Conservation (phyloP, 2,888 invertebrate genomes). For the Oligia latruncula region DNA sequence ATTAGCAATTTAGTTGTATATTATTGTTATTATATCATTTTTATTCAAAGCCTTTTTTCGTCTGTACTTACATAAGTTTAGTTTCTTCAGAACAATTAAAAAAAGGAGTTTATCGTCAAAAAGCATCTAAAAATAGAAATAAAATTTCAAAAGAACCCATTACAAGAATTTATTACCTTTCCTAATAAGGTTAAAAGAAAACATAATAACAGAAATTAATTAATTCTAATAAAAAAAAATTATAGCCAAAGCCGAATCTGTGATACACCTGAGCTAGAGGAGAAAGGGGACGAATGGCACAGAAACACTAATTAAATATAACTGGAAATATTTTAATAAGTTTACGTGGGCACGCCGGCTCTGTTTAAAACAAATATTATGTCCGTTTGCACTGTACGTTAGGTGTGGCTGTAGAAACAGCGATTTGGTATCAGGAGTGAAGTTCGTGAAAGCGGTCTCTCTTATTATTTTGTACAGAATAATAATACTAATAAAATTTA, state of each 20-base stretch:
- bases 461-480: neutral
- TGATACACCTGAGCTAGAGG: conserved; percentile 82
- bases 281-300: conserved; percentile 83
- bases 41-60: neutral
- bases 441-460: neutral
- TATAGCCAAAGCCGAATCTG: conserved; percentile 66
- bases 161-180: conserved; percentile 12
- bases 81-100: neutral
- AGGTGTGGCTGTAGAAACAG: conserved; percentile 42
- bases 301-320: conserved; percentile 88
- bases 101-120: neutral
- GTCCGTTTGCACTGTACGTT: conserved; percentile 79
- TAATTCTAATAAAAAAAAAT: conserved; percentile 56
- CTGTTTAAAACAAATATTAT: conserved; percentile 88
- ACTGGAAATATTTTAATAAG: conserved; percentile 89
- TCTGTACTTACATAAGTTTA: neutral
- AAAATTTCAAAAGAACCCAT: conserved; percentile 13
- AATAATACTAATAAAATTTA: too few relatives aligned
- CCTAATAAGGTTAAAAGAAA: conserved; percentile 51
- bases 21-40: too few relatives aligned
- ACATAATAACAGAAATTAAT: conserved; percentile 55
- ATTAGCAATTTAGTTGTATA: too few relatives aligned
- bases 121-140: conserved; percentile 4
- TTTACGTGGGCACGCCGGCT: conserved; percentile 83
- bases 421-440: neutral